Evolutionary conservation across 2,113 vertebrate species (phyloP).

Genomic region (Daboia siamensis): DNA sequence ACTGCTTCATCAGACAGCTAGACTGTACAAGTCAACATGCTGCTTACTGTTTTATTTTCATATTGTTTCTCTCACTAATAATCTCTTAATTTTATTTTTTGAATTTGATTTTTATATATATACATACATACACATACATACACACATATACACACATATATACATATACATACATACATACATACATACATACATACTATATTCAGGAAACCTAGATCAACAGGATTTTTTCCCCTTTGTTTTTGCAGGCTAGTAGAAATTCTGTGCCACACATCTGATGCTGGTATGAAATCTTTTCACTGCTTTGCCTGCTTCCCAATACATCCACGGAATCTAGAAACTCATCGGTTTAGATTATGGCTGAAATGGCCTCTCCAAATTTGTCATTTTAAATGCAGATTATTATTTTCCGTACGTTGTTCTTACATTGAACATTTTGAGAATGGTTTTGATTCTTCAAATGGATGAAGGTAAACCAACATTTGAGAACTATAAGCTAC

Average conservation of each 20-base stretch:
- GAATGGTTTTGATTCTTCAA: not conserved
- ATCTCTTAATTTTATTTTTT: not conserved
- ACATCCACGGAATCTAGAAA: not conserved
- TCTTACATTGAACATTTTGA: not conserved
- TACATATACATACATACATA: too few species aligned
- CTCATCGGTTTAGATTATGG: not conserved
- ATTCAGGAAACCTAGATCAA: not conserved
- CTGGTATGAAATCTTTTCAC: not conserved
- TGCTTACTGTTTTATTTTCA: not conserved
- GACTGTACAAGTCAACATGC: not conserved
- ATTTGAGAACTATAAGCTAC: accelerated
- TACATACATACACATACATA: too few species aligned
- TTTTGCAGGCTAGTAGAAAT: not conserved
- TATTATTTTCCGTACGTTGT: not conserved
- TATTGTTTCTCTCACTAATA: not conserved
- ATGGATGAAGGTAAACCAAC: not conserved
- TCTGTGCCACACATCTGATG: not conserved
- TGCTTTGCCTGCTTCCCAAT: not conserved
- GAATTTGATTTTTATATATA: too few species aligned
- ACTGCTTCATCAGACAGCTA: not conserved
- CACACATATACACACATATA: too few species aligned
- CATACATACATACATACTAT: not conserved
- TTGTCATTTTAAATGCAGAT: not conserved
- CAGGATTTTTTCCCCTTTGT: not conserved
- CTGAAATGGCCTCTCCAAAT: not conserved